Conservation (phyloP, 2,888 invertebrate genomes). For the Erebia aethiops region DNA sequence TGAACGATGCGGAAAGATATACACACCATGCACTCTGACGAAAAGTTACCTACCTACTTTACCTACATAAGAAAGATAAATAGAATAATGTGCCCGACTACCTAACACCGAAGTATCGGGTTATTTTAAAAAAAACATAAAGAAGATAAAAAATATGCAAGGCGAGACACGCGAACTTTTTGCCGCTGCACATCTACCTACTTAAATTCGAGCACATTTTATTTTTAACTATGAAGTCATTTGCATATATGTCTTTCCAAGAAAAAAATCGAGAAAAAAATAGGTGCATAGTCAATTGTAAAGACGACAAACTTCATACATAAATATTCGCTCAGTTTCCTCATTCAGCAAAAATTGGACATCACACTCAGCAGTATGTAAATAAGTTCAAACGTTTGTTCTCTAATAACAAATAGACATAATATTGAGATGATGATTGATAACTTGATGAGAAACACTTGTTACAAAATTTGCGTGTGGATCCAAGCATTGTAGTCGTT, state of each 20-base stretch:
- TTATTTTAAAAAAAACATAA: background rate
- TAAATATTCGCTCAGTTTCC: background rate
- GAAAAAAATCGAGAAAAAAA: slow-evolving; percentile 32
- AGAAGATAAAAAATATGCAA: slow-evolving; percentile 12
- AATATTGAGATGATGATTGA: background rate
- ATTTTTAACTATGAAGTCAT: slow-evolving; percentile 47
- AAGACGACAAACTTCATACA: slow-evolving; percentile 13
- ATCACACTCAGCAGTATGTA: background rate
- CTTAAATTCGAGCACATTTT: slow-evolving; percentile 42
- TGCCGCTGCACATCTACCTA: slow-evolving; percentile 34
- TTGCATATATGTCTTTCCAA: slow-evolving; percentile 39
- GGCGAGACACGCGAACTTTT: slow-evolving; percentile 23
- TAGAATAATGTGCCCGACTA: background rate
- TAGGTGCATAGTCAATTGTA: slow-evolving; percentile 14
- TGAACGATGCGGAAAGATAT: slow-evolving; percentile 38
- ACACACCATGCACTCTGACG: background rate
- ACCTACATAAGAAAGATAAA: background rate
- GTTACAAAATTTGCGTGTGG: background rate
- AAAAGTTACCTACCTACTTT: background rate
- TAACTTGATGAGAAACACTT: background rate
- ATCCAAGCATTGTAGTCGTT: background rate
- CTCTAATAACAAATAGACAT: background rate
- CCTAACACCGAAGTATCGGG: background rate
- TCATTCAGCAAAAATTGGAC: background rate
- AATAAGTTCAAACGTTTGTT: background rate